phyloP scores from a whole-genome alignment of 2,113 vertebrate species.

The Equus quagga region DNA sequence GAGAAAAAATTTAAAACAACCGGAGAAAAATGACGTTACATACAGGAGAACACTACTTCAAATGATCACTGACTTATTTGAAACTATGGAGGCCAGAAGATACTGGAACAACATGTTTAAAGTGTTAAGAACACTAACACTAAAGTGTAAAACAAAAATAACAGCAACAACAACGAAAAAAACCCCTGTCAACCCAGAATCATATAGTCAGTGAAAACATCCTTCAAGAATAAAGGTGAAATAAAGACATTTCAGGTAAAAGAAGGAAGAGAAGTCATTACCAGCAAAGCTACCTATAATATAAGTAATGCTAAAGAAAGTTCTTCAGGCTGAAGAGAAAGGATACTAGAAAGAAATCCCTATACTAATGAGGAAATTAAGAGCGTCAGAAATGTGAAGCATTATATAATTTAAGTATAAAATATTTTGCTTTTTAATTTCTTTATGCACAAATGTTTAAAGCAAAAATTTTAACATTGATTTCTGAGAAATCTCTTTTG shows the following conservation, averaged over 20 bases:
- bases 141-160: background rate
- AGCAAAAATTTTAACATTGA: background rate
- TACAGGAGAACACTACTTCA: background rate
- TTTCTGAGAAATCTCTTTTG: background rate
- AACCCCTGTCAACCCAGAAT: background rate
- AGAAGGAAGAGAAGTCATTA: background rate
- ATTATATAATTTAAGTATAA: background rate
- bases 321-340: background rate
- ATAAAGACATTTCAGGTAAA: background rate
- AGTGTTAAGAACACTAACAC: background rate
- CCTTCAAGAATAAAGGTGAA: conserved; percentile 12
- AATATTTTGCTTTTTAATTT: background rate
- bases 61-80: background rate
- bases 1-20: background rate
- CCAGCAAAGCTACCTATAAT: background rate
- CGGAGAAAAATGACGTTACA: background rate
- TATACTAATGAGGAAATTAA: background rate
- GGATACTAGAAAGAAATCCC: background rate
- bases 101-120: background rate
- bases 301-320: background rate
- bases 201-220: background rate
- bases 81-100: background rate
- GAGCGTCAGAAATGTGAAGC: background rate
- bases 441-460: background rate
- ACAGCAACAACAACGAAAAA: background rate